Evolutionary conservation across 2,113 vertebrate species (phyloP), one percentile per base, ranked within the genome.

Genomic region (Oostethus manadensis): DNA sequence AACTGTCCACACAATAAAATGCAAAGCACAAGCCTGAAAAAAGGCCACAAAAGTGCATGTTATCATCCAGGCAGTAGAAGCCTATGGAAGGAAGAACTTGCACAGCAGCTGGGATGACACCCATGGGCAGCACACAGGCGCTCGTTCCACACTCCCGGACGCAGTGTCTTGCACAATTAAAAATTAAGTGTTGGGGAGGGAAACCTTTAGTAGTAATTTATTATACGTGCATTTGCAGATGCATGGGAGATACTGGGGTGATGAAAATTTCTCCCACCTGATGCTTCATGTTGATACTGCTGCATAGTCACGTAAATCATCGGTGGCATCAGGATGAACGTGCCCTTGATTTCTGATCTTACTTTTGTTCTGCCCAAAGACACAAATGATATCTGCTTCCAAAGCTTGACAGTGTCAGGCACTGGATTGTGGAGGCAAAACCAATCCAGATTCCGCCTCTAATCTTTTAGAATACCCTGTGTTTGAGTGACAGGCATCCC

Each of bases 31-130:
- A 86, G 84, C 88, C 76, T 44, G 51, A 74, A 79, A 89, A 91
- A 89, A 91, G 89, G 93, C 89, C 88, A 91, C 84, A 88, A 93
- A 93, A 94, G 93, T 94, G 90, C 91, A 89, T 78, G 77, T 81
- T 92, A 85, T 84, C 76, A 61, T 87, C 56, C 89, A 72, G 81
- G 84, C 88, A 68, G 83, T 42, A 42, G 80, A 89, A 93, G 88
- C 84, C 88, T 89, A 73, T 89, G 85, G 81, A 87, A 59, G 73
- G 66, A 64, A 80, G 66, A 63, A 76, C 64, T 21, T 55, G 46
- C 46, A 29, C 17, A 47, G 55, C 48, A 72, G 55, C 33, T 63
- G 43, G 51, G 71, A 53, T 54, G 54, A 50, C 61, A 40, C 45
- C 66, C 64, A 58, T 35, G 57, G 17, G 44, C 65, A 10, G 65